phyloP scores from a whole-genome alignment of 1,140 invertebrate genomes.

The Plectrocnemia conspersa region DNA sequence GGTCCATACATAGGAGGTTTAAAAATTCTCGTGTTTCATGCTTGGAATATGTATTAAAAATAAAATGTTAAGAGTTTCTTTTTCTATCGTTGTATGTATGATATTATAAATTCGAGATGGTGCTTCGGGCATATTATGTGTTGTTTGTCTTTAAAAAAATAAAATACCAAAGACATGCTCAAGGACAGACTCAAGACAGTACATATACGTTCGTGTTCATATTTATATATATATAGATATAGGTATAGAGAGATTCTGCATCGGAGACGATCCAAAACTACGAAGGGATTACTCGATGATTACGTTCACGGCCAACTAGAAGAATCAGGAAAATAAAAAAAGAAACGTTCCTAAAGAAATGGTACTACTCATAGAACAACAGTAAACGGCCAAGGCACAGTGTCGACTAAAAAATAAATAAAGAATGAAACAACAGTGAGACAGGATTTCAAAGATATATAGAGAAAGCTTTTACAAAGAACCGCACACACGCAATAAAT shows the following conservation, averaged over 20 bases:
- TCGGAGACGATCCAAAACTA: background rate
- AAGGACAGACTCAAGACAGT: constrained; percentile 11
- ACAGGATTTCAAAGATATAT: constrained; percentile 30
- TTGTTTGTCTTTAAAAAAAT: too few species aligned
- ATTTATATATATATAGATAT: background rate
- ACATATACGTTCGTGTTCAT: background rate
- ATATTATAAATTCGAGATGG: too few species aligned
- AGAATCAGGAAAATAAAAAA: constrained; percentile 15
- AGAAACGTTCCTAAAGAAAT: constrained; percentile 21
- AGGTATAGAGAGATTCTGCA: constrained; percentile 7
- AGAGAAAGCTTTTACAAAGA: constrained; percentile 24
- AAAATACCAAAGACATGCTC: constrained; percentile 12
- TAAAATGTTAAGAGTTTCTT: too few species aligned
- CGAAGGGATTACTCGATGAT: constrained; percentile 11
- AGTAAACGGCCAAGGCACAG: constrained; percentile 25
- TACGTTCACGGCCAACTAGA: constrained; percentile 24
- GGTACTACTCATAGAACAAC: constrained; percentile 20
- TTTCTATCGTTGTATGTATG: too few species aligned
- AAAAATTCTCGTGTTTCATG: too few species aligned
- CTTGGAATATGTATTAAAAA: too few species aligned
- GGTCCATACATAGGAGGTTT: too few species aligned
- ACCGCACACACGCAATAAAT: constrained; percentile 7
- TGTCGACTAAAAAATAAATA: too few species aligned
- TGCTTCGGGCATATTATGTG: too few species aligned
- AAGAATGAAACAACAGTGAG: constrained; percentile 29